Base-by-base conservation (phyloP, 2,888 invertebrate species). In the Drosophila vallismaia region DNA sequence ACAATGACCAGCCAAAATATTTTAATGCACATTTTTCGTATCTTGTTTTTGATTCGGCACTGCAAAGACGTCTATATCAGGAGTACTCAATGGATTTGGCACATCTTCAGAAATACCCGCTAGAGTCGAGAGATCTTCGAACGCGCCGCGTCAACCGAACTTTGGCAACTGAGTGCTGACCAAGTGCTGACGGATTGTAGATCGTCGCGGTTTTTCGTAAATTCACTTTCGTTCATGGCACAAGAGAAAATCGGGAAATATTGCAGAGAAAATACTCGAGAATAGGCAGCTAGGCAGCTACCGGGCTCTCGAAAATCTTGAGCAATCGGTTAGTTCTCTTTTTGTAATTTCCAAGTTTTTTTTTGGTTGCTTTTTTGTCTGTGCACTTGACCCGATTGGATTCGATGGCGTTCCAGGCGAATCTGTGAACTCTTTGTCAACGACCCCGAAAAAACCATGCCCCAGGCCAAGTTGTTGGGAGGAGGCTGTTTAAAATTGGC, bases 161-260 rank as follows among this genome's bases (percentile, higher is more conserved):
- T 59, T 73, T 67, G 57, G 71, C 80, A 83, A 83, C 82, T 78
- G 56, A 58, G 57, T 58, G 36, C 70, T 57, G 54, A 19, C 46
- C 51, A 64, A 67, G 76, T 77, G 82, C 68, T 79, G 77, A 81
- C 51, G 63, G 82, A 81, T 85, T 77, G 44, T 7, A 42, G 81
- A 81, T 81, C 79, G 56, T 42, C 14, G 51, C 40, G 33, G 50
- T 57, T 55, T 42, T 50, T 33, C 57, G 42, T 29, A 50, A 71
- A 50, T 74, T 74, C 51, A 74, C 70, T 71, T 81, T 75, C 52
- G 64, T 55, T 66, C 66, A 19, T n/a, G 12, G 51, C 51, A 9
- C 28, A 24, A 48, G 28, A 29, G 14, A 14, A n/a, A 29, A 40
- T 14, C 40, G 12, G 40, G 12, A 2, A 40, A 19, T 14, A 24